Conservation (phyloP, 2,113 vertebrate genomes). For the Austrofundulus limnaeus region DNA sequence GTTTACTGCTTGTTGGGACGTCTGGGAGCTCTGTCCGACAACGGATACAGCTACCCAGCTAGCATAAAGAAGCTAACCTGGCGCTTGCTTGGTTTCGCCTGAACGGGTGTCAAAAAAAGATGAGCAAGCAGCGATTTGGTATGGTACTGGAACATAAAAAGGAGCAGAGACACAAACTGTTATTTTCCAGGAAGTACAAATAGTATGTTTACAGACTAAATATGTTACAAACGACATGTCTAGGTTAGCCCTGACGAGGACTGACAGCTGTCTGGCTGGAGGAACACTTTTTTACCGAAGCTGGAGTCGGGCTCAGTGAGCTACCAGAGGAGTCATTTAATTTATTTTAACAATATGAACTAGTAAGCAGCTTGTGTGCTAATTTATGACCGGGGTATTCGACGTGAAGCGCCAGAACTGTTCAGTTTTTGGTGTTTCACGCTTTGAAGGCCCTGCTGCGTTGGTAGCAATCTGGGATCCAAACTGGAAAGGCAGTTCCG, state of each 20-base stretch:
- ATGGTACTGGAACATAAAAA: not conserved
- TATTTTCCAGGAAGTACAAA: fast-evolving
- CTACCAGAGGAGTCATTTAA: conserved; percentile 22
- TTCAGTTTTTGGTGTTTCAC: not conserved
- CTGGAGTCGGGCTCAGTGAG: not conserved
- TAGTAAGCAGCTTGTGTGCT: not conserved
- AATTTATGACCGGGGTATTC: not conserved
- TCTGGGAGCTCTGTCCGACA: conserved; percentile 46
- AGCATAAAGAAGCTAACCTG: conserved; percentile 56
- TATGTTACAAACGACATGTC: not conserved
- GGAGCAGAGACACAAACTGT: not conserved
- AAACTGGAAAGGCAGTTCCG: conserved; percentile 20
- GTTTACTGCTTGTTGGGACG: conserved; percentile 1
- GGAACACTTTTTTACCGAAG: conserved; percentile 22
- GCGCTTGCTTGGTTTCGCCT: conserved; percentile 13
- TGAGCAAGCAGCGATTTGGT: not conserved
- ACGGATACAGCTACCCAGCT: conserved; percentile 28
- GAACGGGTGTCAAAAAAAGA: conserved; percentile 16
- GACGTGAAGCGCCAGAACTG: not conserved
- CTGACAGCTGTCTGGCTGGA: conserved; percentile 57
- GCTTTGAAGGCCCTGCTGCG: conserved; percentile 31
- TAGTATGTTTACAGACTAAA: not conserved
- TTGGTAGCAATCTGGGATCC: conserved; percentile 26
- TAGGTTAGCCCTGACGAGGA: conserved; percentile 6
- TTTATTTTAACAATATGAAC: not conserved